phyloP scores from a whole-genome alignment of 2,888 invertebrate species.

The Ernsta delagoae region DNA sequence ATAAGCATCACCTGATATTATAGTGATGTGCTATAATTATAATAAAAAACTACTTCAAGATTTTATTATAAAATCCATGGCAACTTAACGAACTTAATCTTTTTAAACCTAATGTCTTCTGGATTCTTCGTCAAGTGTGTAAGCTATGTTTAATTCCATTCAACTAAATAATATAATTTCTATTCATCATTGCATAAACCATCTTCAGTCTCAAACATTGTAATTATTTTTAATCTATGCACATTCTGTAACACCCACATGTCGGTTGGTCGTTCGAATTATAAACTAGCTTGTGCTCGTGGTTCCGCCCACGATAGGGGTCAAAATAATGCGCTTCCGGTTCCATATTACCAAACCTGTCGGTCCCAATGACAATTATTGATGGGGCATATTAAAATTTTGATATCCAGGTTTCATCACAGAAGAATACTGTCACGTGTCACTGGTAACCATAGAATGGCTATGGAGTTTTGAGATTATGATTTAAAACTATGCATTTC shows the following conservation, averaged over 20 bases:
- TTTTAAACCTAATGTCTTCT: too few species aligned
- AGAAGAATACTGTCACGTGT: background rate
- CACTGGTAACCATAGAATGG: too few species aligned
- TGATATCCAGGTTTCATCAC: background rate
- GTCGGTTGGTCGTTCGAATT: conserved; percentile 22
- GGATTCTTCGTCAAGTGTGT: too few species aligned
- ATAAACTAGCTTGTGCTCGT: conserved; percentile 26
- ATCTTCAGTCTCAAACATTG: conserved; percentile 14
- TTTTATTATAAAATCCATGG: too few species aligned
- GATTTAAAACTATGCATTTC: too few species aligned
- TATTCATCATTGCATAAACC: background rate
- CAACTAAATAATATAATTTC: background rate
- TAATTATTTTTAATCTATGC: conserved; percentile 48
- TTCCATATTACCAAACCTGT: background rate
- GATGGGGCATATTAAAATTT: too few species aligned
- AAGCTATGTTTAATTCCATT: background rate
- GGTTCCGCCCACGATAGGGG: conserved; percentile 30
- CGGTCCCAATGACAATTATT: background rate
- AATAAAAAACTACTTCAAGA: too few species aligned
- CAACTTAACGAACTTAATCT: too few species aligned
- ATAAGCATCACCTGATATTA: too few species aligned
- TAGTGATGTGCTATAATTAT: too few species aligned
- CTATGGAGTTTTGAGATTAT: too few species aligned
- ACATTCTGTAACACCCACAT: conserved; percentile 48
- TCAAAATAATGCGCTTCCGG: conserved; percentile 33